These are phyloP conservation scores for Dysidea cf. avara DNA, from an alignment of 37 sponge, comb jelly and placozoan genomes.

Conservation along the genomic window DNA sequence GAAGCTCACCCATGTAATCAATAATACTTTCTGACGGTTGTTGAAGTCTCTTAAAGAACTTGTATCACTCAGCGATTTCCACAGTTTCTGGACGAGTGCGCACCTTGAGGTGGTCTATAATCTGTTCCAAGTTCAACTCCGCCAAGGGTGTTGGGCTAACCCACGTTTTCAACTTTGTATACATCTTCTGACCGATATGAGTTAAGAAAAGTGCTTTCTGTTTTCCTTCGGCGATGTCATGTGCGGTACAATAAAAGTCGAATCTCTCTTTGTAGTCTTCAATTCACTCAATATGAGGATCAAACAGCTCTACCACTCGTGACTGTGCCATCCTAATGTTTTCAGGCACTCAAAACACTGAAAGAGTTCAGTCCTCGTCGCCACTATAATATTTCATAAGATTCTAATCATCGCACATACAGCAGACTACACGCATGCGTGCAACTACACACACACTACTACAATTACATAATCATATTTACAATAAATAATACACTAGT, in stretches of 20 bases:
- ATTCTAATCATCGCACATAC: too few relatives aligned
- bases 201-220: too few relatives aligned
- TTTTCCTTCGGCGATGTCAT: too few relatives aligned
- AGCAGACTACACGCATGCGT: too few relatives aligned
- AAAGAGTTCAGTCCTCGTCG: too few relatives aligned
- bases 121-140: background rate
- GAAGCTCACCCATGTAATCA: background rate
- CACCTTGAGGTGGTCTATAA: too few relatives aligned
- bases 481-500: too few relatives aligned
- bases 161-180: background rate
- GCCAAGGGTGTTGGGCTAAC: background rate
- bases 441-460: too few relatives aligned
- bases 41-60: background rate
- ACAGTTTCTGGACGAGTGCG: background rate
- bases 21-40: background rate
- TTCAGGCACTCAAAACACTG: too few relatives aligned
- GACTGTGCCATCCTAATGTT: background rate
- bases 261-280: constrained; percentile 4
- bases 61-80: constrained; percentile 2
- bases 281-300: background rate
- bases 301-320: background rate
- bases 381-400: too few relatives aligned
- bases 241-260: too few relatives aligned
- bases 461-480: too few relatives aligned
- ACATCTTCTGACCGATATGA: constrained; percentile 2